These are phyloP conservation scores for Chaetodon trifascialis DNA, from an alignment of 2,113 vertebrate genomes.

Conservation along the genomic window DNA sequence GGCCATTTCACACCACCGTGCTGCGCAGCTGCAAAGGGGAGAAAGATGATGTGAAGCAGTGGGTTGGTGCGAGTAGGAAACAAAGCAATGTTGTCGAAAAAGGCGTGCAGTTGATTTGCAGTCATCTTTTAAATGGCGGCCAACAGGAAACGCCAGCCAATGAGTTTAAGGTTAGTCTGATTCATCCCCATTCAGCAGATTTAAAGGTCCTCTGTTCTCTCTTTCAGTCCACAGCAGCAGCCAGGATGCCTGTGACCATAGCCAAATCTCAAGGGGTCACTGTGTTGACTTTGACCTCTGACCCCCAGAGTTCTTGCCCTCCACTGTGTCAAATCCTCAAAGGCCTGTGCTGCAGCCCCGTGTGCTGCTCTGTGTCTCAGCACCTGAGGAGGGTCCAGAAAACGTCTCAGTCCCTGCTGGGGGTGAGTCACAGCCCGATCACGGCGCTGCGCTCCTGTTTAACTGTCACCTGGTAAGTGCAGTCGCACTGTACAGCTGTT, in stretches of 20 bases:
- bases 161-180: no score
- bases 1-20: no score
- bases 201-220: neutral
- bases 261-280: conserved; percentile 69
- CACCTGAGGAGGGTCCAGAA: conserved; percentile 36
- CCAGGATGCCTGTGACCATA: conserved; percentile 74
- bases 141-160: no score
- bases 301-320: conserved; percentile 66
- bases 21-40: no score
- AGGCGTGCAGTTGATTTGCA: no score
- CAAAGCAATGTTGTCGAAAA: no score
- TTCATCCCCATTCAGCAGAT: neutral
- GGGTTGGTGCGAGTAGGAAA: no score
- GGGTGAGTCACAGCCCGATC: conserved; percentile 63
- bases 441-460: neutral
- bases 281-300: conserved; percentile 68
- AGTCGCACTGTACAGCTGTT: neutral
- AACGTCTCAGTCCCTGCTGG: conserved; percentile 55
- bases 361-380: conserved; percentile 70
- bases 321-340: conserved; percentile 74
- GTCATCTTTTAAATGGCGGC: no score
- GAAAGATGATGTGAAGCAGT: no score
- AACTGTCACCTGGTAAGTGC: no score
- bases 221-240: conserved; percentile 13
- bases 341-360: conserved; percentile 75